A percentile compares a stretch with the other conserved stretches of the same genome.
Evolutionary conservation across 2,888 invertebrate species (phyloP).

Genomic region (Saturnia japonica): DNA sequence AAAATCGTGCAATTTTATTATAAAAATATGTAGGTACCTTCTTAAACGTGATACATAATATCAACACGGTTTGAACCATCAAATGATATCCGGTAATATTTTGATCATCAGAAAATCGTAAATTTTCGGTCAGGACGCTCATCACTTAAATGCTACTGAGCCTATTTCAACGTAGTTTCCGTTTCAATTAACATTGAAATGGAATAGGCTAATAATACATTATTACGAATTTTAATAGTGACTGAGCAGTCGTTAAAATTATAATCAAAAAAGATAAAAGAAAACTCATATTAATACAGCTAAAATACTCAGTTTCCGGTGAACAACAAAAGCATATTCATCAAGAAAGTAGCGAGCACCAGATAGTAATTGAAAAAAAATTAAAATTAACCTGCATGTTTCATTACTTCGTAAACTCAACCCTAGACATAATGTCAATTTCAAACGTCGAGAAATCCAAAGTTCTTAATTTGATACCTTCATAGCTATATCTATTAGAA

Average conservation of each 20-base stretch:
- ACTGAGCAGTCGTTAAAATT: not conserved
- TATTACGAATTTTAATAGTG: not conserved
- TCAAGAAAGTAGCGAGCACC: too few species aligned
- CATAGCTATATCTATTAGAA: not conserved
- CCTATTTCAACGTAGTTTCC: too few species aligned
- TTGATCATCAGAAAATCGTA: not conserved
- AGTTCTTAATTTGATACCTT: not conserved
- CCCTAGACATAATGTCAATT: not conserved
- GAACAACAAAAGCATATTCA: too few species aligned
- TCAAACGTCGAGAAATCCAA: not conserved
- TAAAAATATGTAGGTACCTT: too few species aligned
- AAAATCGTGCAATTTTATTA: not conserved
- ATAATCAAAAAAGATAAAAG: too few species aligned
- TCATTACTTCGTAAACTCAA: not conserved
- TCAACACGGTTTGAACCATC: slow-evolving; percentile 2
- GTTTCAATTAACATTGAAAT: too few species aligned
- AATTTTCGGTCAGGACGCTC: not conserved
- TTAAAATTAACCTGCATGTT: not conserved
- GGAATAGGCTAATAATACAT: not conserved
- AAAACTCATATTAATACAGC: too few species aligned
- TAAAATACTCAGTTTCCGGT: too few species aligned
- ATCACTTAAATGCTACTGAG: too few species aligned
- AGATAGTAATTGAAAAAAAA: too few species aligned
- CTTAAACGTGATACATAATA: not conserved
- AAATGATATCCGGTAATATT: not conserved